Evolutionary conservation across 2,113 vertebrate species (phyloP), one percentile per base, ranked within the genome.

Genomic region (Natator depressus): DNA sequence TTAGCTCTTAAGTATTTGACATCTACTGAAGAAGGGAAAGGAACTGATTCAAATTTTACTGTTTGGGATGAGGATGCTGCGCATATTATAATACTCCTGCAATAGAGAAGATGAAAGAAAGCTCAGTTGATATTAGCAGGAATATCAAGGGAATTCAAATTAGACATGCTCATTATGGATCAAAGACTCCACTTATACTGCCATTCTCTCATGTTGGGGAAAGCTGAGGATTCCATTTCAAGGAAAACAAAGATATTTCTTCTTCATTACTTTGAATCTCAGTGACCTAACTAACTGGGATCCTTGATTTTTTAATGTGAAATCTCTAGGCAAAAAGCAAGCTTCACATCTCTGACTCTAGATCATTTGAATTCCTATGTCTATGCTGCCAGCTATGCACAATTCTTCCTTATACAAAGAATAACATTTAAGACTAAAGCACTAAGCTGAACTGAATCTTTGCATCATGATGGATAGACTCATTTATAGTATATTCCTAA

Each of bases 81-180:
- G 95, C 89, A 31, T 35, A 24, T 42, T 87, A 93, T 55, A 89
- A 84, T 54, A 94, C 29, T 89, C 20, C n/a, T 72, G 24, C 90
- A 96, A 47, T 90, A n/a, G 46, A 46, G 76, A 87, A 65, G 80
- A 86, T 91, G 25, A 27, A 94, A 84, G 79, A 93, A 93, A 42
- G 16, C 20, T 88, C 51, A 87, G 80, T n/a, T 83, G 75, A 42
- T 84, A 93, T 25, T 51, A 85, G 50, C 38, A 85, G 85, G 53
- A 90, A 89, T 65, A 96, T 65, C 79, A 96, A 96, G 85, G 92
- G 92, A 95, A 97, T 95, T 95, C 51, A 92, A 96, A 95, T 96
- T 93, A 95, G 90, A 85, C 79, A 81, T 90, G 79, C 85, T 95
- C 94, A 94, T 93, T 95, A 80, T 65, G 84, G 90, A 95, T 95